Conservation (phyloP, 2,888 invertebrate species). For the Pammene aurita region DNA sequence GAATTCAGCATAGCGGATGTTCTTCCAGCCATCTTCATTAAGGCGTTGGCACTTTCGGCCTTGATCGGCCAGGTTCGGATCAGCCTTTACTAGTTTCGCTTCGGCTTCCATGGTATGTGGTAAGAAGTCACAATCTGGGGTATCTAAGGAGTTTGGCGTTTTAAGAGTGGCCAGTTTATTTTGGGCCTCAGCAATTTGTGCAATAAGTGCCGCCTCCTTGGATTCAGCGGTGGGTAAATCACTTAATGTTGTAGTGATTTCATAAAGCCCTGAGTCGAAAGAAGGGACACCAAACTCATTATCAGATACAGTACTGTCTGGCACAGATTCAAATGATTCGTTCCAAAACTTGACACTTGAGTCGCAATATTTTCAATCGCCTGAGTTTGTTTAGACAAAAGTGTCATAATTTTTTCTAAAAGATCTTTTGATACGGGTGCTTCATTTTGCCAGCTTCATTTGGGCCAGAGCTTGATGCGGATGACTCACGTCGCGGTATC, state of each 20-base stretch:
- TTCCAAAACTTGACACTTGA: not conserved
- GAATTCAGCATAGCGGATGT: too few relatives aligned
- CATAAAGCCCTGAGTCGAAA: not conserved
- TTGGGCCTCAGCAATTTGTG: too few relatives aligned
- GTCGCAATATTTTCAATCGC: constrained; percentile 6
- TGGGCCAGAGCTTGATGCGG: not conserved
- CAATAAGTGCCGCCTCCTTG: too few relatives aligned
- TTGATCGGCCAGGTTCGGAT: too few relatives aligned
- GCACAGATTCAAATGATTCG: constrained; percentile 4
- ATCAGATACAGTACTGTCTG: constrained; percentile 17
- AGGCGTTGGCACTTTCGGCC: too few relatives aligned
- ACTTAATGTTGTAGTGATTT: not conserved
- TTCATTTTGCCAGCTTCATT: too few relatives aligned
- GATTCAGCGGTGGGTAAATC: not conserved
- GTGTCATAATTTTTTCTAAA: constrained; percentile 5
- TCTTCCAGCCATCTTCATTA: too few relatives aligned
- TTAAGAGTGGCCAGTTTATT: too few relatives aligned
- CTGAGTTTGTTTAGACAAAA: not conserved
- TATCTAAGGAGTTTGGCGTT: too few relatives aligned
- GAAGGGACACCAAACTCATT: constrained; percentile 8
- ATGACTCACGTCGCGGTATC: too few relatives aligned
- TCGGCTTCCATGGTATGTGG: not conserved
- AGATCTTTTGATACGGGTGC: not conserved
- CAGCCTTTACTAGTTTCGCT: too few relatives aligned
- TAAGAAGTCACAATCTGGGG: too few relatives aligned